Percentiles rank a stretch among this genome's conserved stretches.
Evolutionary conservation across 2,797 vertebrate species (phyloP).

Genomic region (Saxicola maurus): DNA sequence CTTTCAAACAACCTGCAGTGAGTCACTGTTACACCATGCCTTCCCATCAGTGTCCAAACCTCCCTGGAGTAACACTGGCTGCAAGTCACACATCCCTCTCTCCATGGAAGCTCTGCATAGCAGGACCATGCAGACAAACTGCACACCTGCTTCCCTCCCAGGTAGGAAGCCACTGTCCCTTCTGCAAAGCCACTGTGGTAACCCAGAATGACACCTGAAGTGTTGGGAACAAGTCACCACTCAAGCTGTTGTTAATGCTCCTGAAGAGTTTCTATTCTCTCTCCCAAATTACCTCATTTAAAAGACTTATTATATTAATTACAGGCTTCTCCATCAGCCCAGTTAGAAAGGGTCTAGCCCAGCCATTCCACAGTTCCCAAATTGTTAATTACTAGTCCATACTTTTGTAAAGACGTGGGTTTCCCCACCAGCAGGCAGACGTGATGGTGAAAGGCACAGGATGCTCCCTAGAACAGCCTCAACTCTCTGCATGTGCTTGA

Average conservation of each 20-base stretch:
- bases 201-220: neutral
- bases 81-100: neutral
- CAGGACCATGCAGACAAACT: neutral
- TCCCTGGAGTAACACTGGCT: neutral
- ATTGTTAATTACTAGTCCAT: neutral
- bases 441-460: neutral
- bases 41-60: neutral
- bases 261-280: neutral
- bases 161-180: neutral
- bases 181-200: neutral
- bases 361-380: neutral
- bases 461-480: neutral
- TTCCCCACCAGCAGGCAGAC: neutral
- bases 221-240: neutral
- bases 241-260: neutral
- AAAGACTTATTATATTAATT: neutral
- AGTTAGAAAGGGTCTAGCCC: neutral
- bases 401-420: neutral
- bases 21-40: conserved; percentile 9
- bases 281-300: neutral
- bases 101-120: neutral
- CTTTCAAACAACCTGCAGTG: neutral
- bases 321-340: neutral
- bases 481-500: neutral
- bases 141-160: neutral